These are phyloP conservation scores for Synanthedon andrenaeformis DNA, from an alignment of 2,888 invertebrate genomes.

Conservation along the genomic window DNA sequence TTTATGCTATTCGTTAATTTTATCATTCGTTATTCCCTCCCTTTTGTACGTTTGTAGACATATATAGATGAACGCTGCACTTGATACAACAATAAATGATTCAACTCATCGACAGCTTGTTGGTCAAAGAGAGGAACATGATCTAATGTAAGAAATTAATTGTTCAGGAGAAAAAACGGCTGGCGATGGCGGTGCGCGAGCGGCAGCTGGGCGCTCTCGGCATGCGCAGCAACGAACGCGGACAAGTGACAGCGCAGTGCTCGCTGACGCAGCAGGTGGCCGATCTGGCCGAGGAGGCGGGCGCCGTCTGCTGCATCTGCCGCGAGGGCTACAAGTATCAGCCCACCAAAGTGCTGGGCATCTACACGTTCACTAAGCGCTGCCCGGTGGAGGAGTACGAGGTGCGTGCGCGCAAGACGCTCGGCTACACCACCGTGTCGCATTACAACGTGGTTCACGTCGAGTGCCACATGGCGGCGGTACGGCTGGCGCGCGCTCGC, in stretches of 20 bases:
- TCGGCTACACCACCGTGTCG: conserved; percentile 93
- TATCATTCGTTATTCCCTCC: too few relatives aligned
- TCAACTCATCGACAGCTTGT: too few relatives aligned
- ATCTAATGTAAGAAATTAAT: too few relatives aligned
- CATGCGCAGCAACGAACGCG: conserved; percentile 96
- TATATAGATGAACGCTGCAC: too few relatives aligned
- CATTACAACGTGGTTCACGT: conserved; percentile 99
- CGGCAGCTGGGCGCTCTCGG: conserved; percentile 95
- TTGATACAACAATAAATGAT: too few relatives aligned
- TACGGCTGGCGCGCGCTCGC: conserved; percentile 76
- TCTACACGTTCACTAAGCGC: conserved; percentile 97
- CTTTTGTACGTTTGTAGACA: too few relatives aligned
- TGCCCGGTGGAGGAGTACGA: conserved; percentile 95
- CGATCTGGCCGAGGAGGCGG: conserved; percentile 95
- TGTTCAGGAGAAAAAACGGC: conserved; percentile 88
- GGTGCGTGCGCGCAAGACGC: conserved; percentile 86
- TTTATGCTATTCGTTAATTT: too few relatives aligned
- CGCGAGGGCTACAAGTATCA: conserved; percentile 97
- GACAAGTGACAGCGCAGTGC: conserved; percentile 93
- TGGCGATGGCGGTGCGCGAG: conserved; percentile 98
- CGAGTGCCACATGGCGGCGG: conserved; percentile 98
- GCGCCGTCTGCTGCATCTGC: conserved; percentile 96
- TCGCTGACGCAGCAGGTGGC: conserved; percentile 93
- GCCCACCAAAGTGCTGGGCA: conserved; percentile 92
- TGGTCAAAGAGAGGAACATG: too few relatives aligned